Evolutionary conservation across 1,140 invertebrate species (phyloP).

Genomic region (Bursaphelenchus mucronatus): DNA sequence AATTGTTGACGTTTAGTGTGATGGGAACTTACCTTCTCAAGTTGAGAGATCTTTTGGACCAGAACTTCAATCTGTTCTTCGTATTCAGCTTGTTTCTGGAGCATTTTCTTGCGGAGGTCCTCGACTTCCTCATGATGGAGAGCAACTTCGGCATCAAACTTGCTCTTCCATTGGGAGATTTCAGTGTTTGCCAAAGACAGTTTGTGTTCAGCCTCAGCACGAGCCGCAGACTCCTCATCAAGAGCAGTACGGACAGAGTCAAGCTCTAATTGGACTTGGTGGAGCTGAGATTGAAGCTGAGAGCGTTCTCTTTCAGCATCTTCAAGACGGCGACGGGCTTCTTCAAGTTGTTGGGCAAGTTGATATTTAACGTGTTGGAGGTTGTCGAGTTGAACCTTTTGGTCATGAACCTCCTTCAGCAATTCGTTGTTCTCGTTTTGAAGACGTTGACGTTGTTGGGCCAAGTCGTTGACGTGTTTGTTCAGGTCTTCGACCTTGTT

Average conservation of each 20-base stretch:
- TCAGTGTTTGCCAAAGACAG: constrained; percentile 84
- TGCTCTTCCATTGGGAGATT: constrained; percentile 78
- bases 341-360: constrained; percentile 80
- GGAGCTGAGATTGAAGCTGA: constrained; percentile 77
- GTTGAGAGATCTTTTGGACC: constrained; percentile 80
- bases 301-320: constrained; percentile 86
- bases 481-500: constrained; percentile 91
- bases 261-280: constrained; percentile 83
- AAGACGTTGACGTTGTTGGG: constrained; percentile 67
- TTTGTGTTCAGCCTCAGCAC: constrained; percentile 87
- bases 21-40: constrained; percentile 49
- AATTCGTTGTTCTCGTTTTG: constrained; percentile 82
- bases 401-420: constrained; percentile 87
- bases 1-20: constrained; percentile 11
- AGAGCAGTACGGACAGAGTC: constrained; percentile 82
- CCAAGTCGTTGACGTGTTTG: constrained; percentile 87
- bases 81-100: constrained; percentile 82
- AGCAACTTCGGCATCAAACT: constrained; percentile 82
- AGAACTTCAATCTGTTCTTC: constrained; percentile 89
- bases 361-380: constrained; percentile 81
- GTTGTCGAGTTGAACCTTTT: constrained; percentile 63
- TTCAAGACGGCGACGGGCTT: constrained; percentile 83
- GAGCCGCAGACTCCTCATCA: constrained; percentile 89
- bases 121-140: constrained; percentile 77
- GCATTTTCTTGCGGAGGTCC: constrained; percentile 67